A percentile compares a stretch with the other conserved stretches of the same genome.
Evolutionary conservation across 2,888 invertebrate species (phyloP).

Genomic region (Octonoba sinensis): DNA sequence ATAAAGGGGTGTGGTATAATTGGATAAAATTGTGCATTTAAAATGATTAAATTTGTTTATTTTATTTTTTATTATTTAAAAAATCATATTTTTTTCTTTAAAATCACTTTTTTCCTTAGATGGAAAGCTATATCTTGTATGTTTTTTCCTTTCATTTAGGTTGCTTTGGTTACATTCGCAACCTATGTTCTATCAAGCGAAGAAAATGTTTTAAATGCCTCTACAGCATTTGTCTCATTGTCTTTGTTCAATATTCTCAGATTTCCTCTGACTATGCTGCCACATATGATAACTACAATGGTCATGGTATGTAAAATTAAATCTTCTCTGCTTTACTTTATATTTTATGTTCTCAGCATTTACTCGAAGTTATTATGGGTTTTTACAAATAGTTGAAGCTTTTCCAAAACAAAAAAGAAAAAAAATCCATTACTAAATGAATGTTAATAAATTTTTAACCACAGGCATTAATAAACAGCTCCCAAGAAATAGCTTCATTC

Average conservation of each 20-base stretch:
- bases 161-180: constrained; percentile 86
- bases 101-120: background rate
- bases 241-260: constrained; percentile 89
- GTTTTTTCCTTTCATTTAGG: constrained; percentile 73
- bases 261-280: constrained; percentile 80
- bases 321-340: background rate
- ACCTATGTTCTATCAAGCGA: constrained; percentile 79
- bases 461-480: background rate
- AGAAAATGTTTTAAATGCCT: constrained; percentile 82
- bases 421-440: background rate
- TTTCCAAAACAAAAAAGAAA: background rate
- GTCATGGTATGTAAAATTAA: constrained; percentile 53
- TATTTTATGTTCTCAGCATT: too few relatives aligned
- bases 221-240: constrained; percentile 88
- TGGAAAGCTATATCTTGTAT: background rate
- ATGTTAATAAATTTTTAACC: background rate
- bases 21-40: too few relatives aligned
- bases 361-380: too few relatives aligned
- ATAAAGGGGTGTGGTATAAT: too few relatives aligned
- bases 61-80: too few relatives aligned
- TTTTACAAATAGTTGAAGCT: background rate
- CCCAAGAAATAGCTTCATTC: too few relatives aligned
- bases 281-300: constrained; percentile 65
- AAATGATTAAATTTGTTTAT: too few relatives aligned
- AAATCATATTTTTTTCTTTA: too few relatives aligned